A percentile compares a stretch with the other conserved stretches of the same genome.
phyloP scores from a whole-genome alignment of 2,888 invertebrate species.

The Cetonia aurata region DNA sequence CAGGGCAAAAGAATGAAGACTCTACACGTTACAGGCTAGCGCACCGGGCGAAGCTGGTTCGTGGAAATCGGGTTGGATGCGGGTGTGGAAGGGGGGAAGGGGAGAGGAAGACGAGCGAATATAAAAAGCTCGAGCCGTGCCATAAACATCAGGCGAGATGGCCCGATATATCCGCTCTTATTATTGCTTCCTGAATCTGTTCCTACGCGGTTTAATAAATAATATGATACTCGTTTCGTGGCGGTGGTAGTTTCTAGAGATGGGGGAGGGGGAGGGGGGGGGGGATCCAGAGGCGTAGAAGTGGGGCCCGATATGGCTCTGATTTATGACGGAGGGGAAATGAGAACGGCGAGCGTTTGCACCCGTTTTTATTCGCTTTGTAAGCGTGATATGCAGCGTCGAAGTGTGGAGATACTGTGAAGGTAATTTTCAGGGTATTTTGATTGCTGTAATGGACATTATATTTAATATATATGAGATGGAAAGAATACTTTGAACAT shows the following conservation, averaged over 20 bases:
- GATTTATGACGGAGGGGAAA: not conserved
- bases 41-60: constrained; percentile 51
- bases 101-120: constrained; percentile 47
- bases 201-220: constrained; percentile 24
- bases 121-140: constrained; percentile 48
- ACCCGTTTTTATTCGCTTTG: no score
- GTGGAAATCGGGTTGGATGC: not conserved
- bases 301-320: not conserved
- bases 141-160: constrained; percentile 53
- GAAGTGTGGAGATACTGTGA: no score
- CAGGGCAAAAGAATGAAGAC: constrained; percentile 52
- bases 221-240: constrained; percentile 17
- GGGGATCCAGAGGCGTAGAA: not conserved
- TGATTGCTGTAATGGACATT: no score
- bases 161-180: constrained; percentile 48
- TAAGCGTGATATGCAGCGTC: no score
- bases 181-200: constrained; percentile 37
- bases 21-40: constrained; percentile 56
- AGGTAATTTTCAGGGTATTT: no score
- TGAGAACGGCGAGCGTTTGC: no score
- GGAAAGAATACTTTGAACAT: no score
- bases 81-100: constrained; percentile 42
- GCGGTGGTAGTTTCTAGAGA: not conserved
- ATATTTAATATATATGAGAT: no score
- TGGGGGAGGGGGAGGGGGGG: no score